Evolutionary conservation across 2,113 vertebrate species (phyloP), one percentile per base, ranked within the genome.

Genomic region (Phasianus colchicus): DNA sequence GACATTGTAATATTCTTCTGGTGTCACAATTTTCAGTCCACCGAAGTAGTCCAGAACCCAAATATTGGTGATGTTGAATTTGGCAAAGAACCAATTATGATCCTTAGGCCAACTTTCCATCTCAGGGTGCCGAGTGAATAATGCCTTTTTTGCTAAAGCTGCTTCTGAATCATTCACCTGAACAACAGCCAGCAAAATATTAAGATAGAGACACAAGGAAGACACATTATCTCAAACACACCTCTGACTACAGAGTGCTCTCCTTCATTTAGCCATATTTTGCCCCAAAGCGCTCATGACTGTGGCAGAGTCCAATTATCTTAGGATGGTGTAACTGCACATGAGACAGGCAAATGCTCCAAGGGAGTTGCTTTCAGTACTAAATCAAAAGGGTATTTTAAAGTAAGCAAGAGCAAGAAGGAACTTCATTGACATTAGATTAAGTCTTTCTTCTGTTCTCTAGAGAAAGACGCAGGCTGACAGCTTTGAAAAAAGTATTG

Each of bases 1-100:
- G 34, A 98, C 98, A 1, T 96, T 98, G 91, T 98, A 99, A 93
- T 99, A 99, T 13, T 99, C 98, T 14, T 99, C 98, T 0, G 99
- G 98, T 1, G 98, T 98, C 92, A 99, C 98, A 1, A 97, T 98
- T 96, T 99, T 99, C 70, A 99, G 93, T 17, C 99, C 99, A 9
- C 99, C 99, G 29, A 99, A 99, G 96, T 99, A 99, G 96, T 99
- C 99, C 95, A 99, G 79, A 47, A 99, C 98, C 99, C 99, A 99
- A 91, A 99, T 98, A 91, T 98, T 98, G 43, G 98, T 98, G 96
- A 99, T 99, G 96, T 99, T 98, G 96, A 99, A 98, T 96, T 99
- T 99, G 75, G 98, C 98, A 45, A 99, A 99, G 97, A 99, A 99
- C 99, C 99, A 99, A 19, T 97, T 82, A 91, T 99, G 99, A 88